Conservation (phyloP, 2,797 vertebrate genomes). For the Hippocampus kuda region DNA sequence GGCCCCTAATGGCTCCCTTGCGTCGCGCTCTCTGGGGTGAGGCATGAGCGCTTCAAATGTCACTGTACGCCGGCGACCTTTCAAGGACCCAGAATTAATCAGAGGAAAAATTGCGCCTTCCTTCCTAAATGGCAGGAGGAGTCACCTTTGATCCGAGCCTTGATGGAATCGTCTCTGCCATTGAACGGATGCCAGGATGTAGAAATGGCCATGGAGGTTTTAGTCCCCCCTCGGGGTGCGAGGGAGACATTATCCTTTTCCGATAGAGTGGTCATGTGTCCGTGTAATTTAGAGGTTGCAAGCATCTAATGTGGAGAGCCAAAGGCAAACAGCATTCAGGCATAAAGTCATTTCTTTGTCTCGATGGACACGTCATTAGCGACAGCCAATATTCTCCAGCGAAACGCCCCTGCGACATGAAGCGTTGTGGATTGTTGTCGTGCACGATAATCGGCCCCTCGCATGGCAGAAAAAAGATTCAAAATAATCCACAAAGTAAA, state of each 20-base stretch:
- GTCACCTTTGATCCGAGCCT: conserved; percentile 47
- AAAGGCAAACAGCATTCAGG: background rate
- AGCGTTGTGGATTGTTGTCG: background rate
- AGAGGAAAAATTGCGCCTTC: conserved; percentile 37
- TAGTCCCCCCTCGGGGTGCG: background rate
- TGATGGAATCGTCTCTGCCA: conserved; percentile 22
- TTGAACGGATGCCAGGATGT: conserved; percentile 9
- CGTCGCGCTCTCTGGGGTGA: conserved; percentile 32
- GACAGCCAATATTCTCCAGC: background rate
- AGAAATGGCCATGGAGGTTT: background rate
- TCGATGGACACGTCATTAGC: background rate
- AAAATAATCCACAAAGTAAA: background rate
- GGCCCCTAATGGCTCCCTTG: conserved; percentile 40
- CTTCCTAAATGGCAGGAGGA: conserved; percentile 48
- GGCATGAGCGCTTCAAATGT: conserved; percentile 60
- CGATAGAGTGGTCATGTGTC: background rate
- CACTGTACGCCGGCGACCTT: conserved; percentile 58
- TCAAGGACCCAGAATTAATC: conserved; percentile 60
- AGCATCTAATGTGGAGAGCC: background rate
- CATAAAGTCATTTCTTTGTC: background rate
- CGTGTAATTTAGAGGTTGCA: background rate
- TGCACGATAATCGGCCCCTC: background rate
- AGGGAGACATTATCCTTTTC: background rate
- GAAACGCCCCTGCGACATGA: background rate
- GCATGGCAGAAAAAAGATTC: background rate